phyloP scores from a whole-genome alignment of 2,797 vertebrate species.

The Xenopus petersii region DNA sequence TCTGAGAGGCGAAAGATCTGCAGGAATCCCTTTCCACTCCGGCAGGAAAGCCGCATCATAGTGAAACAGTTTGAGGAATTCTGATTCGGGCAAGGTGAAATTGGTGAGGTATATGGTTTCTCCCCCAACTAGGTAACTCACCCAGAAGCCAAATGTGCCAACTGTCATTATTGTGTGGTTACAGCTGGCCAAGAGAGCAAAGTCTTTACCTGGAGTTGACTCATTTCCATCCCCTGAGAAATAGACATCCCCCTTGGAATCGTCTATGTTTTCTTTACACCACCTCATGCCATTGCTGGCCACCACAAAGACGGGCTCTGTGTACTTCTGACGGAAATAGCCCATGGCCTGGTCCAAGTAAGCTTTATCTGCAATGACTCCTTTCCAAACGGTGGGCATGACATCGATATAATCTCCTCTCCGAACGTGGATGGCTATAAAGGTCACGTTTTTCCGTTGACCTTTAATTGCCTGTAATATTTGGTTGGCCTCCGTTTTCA shows the following conservation, averaged over 20 bases:
- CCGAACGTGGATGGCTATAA: slow-evolving; percentile 60
- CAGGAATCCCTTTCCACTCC: slow-evolving; percentile 57
- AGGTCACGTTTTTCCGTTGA: slow-evolving; percentile 45
- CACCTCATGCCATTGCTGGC: slow-evolving; percentile 59
- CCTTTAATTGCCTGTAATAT: slow-evolving; percentile 36
- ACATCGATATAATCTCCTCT: slow-evolving; percentile 59
- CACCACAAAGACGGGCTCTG: slow-evolving; percentile 56
- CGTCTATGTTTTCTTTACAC: slow-evolving; percentile 55
- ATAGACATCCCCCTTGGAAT: slow-evolving; percentile 54
- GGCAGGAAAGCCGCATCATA: slow-evolving; percentile 56
- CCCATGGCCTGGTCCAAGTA: slow-evolving; percentile 59
- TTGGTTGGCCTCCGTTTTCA: slow-evolving; percentile 42
- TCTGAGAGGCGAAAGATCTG: slow-evolving; percentile 52
- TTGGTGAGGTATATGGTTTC: slow-evolving; percentile 59
- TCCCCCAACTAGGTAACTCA: slow-evolving; percentile 55
- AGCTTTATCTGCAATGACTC: slow-evolving; percentile 56
- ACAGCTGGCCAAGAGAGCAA: slow-evolving; percentile 57
- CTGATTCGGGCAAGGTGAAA: slow-evolving; percentile 55
- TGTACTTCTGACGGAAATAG: slow-evolving; percentile 55
- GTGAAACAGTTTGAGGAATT: slow-evolving; percentile 54
- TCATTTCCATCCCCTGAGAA: slow-evolving; percentile 55
- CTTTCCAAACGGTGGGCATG: slow-evolving; percentile 58
- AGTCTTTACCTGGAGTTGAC: slow-evolving; percentile 53
- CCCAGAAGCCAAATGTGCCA: slow-evolving; percentile 64
- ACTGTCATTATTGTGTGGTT: slow-evolving; percentile 64